Percentiles rank a stretch among this genome's conserved stretches.
These are phyloP conservation scores for Cyprinodon brontotheroides DNA, from an alignment of 2,113 vertebrate genomes.

Conservation along the genomic window DNA sequence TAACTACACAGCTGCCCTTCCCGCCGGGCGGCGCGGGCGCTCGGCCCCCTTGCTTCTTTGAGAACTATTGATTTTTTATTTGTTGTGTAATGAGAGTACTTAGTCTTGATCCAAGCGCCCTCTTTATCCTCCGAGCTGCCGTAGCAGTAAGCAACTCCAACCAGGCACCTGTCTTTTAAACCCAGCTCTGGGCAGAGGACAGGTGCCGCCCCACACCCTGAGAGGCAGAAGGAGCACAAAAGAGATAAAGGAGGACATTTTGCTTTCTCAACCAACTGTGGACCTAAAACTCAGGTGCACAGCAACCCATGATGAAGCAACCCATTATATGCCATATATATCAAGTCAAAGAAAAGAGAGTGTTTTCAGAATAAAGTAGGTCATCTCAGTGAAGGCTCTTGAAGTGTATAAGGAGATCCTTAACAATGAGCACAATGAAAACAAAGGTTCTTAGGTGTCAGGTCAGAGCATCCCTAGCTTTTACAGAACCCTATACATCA, in stretches of 20 bases:
- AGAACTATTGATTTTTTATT: slow-evolving; percentile 78
- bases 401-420: too few relatives aligned
- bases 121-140: slow-evolving; percentile 62
- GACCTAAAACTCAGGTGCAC: slow-evolving; percentile 1
- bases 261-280: background rate
- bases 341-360: too few relatives aligned
- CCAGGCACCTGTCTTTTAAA: slow-evolving; percentile 44
- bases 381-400: background rate
- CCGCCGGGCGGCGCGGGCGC: slow-evolving; percentile 51
- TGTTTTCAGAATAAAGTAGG: too few relatives aligned
- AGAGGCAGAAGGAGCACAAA: slow-evolving; percentile 10
- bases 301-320: background rate
- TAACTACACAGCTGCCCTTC: slow-evolving; percentile 76
- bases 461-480: too few relatives aligned
- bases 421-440: too few relatives aligned
- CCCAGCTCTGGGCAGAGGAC: slow-evolving; percentile 57
- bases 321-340: too few relatives aligned
- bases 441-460: too few relatives aligned
- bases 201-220: slow-evolving; percentile 19
- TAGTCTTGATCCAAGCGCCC: slow-evolving; percentile 74
- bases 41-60: slow-evolving; percentile 63
- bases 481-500: too few relatives aligned
- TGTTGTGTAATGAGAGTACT: slow-evolving; percentile 79
- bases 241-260: slow-evolving; percentile 13
- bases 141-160: slow-evolving; percentile 50